Evolutionary conservation across 2,797 vertebrate species (phyloP).

Genomic region (Anabacerthia variegaticeps): DNA sequence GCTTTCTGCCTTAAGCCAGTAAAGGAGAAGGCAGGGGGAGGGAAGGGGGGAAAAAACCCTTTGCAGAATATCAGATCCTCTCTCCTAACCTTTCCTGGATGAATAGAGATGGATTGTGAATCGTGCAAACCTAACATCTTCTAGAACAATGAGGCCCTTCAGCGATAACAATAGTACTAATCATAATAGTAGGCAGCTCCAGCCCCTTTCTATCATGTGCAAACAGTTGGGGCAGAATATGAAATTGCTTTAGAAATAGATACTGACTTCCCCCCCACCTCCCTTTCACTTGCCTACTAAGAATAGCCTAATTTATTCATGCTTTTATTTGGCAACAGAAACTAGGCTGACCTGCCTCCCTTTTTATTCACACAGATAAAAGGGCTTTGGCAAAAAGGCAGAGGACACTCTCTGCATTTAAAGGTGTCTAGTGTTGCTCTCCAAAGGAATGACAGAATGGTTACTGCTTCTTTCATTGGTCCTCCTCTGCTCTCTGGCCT

Average conservation of each 20-base stretch:
- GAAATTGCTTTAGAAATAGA: slow-evolving; percentile 71
- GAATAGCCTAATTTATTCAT: slow-evolving; percentile 79
- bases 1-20: slow-evolving; percentile 55
- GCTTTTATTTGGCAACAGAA: slow-evolving; percentile 64
- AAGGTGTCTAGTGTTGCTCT: slow-evolving; percentile 64
- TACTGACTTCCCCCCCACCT: slow-evolving; percentile 34
- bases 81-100: slow-evolving; percentile 64
- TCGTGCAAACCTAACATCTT: slow-evolving; percentile 68
- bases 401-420: slow-evolving; percentile 63
- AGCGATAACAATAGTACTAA: slow-evolving; percentile 59
- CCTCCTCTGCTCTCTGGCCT: slow-evolving; percentile 59
- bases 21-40: slow-evolving; percentile 64
- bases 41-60: not conserved
- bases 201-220: slow-evolving; percentile 68
- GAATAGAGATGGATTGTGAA: slow-evolving; percentile 64
- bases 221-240: slow-evolving; percentile 70
- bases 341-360: slow-evolving; percentile 57
- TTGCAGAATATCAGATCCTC: slow-evolving; percentile 67
- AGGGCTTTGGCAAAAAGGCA: slow-evolving; percentile 60
- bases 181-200: slow-evolving; percentile 69
- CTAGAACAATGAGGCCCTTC: slow-evolving; percentile 64
- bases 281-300: slow-evolving; percentile 72
- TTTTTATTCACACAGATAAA: slow-evolving; percentile 63
- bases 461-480: slow-evolving; percentile 73
- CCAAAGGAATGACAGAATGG: slow-evolving; percentile 65